phyloP scores from a whole-genome alignment of 2,113 vertebrate genomes.

The Tonatia bakeri region DNA sequence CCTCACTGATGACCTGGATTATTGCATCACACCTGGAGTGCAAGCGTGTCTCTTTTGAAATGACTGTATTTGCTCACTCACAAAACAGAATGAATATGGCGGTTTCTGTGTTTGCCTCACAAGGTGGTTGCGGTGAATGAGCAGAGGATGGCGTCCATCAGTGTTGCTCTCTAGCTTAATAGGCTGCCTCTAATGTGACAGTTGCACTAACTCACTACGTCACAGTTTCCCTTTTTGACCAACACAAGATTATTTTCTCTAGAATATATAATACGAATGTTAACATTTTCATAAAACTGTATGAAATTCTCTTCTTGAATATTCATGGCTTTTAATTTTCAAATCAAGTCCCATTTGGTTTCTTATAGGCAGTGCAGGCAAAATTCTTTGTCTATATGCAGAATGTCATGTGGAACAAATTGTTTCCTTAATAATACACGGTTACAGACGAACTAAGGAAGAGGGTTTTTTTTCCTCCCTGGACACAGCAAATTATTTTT shows the following conservation, averaged over 20 bases:
- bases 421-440: slow-evolving; percentile 62
- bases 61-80: not conserved
- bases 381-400: slow-evolving; percentile 69
- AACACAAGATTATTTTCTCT: slow-evolving; percentile 19
- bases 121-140: not conserved
- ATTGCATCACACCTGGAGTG: not conserved
- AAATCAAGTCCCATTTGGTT: slow-evolving; percentile 69
- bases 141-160: not conserved
- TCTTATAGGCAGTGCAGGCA: slow-evolving; percentile 50
- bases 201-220: not conserved
- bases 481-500: slow-evolving; percentile 58
- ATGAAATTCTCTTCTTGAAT: slow-evolving; percentile 63
- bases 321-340: slow-evolving; percentile 70
- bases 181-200: not conserved
- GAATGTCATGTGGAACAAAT: slow-evolving; percentile 73
- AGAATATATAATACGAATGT: slow-evolving; percentile 34
- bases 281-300: slow-evolving; percentile 24
- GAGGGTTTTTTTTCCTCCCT: not conserved
- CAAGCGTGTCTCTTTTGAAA: not conserved
- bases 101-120: not conserved
- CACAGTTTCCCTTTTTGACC: slow-evolving; percentile 36
- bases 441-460: slow-evolving; percentile 68
- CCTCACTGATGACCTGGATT: not conserved
- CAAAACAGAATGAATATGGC: not conserved
- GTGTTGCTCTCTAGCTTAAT: not conserved